Evolutionary conservation across 2,797 vertebrate genomes (phyloP), one percentile per base, ranked within the genome.

Genomic region (Pseudomugil tenellus): DNA sequence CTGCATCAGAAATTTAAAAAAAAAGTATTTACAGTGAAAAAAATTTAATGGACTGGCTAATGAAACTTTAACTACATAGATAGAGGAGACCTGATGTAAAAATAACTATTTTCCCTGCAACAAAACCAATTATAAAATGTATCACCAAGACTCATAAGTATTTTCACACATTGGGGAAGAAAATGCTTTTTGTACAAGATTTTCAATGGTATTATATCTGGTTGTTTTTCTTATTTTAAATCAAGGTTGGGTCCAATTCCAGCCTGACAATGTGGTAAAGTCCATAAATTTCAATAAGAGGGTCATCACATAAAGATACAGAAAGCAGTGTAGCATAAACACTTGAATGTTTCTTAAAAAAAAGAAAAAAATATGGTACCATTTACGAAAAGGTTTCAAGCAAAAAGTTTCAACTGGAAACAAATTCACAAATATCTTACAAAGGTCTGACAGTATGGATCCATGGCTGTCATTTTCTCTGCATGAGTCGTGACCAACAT

Each of bases 111-210:
- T 75, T 59, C 52, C 26, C 69, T 67, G 87, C 72, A 84, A 87
- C 85, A 87, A 87, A 61, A 88, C 63, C 39, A 64, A 77, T 63
- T 62, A 90, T 89, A 91, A 89, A 92, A 92, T 74, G 80, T 69
- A 84, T 85, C 76, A 63, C 87, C 66, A 85, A 60, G 86, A 84
- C 37, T 74, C 64, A 39, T 57, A 74, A 78, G 56, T 74, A 79
- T 61, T 66, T 71, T 53, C 16, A 63, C 76, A 77, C 63, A 80
- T 9, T 43, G 35, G 58, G 57, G 63, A 76, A 74, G 65, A 80
- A 82, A 83, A 69, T 16, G 67, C 74, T 73, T 64, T 81, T 64
- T 89, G 74, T 89, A 89, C 86, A 91, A 85, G 71, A 82, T 78
- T 31, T 81, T 84, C 68, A 84, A n/a, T n/a, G n/a, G n/a, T n/a